These are phyloP conservation scores for Plecotus auritus DNA, from an alignment of 2,113 vertebrate species.

Conservation along the genomic window DNA sequence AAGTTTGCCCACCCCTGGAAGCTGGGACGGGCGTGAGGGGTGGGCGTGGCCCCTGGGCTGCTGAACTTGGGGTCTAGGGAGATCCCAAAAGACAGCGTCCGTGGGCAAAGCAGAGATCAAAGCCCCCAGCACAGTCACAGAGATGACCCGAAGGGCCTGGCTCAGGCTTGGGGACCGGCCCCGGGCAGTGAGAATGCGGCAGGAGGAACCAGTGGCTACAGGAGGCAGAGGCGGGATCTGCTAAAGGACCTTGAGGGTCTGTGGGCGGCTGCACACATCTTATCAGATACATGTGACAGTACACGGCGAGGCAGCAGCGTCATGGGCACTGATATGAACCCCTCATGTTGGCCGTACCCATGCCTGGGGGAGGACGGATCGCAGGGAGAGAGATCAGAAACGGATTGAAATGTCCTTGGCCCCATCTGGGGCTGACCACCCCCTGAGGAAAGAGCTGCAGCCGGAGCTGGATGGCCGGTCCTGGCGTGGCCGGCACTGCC, in stretches of 20 bases:
- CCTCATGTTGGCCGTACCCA: no score
- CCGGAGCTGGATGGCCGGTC: rapidly evolving
- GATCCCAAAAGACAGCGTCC: background rate
- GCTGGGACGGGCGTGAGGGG: rapidly evolving
- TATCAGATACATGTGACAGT: rapidly evolving
- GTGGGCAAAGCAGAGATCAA: background rate
- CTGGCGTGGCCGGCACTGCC: rapidly evolving
- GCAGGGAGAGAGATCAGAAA: background rate
- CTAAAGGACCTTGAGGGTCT: no score
- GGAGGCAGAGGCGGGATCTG: background rate
- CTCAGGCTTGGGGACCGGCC: background rate
- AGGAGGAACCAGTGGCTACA: rapidly evolving
- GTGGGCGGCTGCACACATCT: rapidly evolving
- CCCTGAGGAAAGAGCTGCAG: background rate
- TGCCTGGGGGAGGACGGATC: rapidly evolving
- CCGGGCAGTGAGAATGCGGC: background rate
- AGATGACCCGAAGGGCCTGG: background rate
- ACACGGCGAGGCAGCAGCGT: rapidly evolving
- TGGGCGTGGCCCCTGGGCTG: no score
- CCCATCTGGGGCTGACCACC: rapidly evolving
- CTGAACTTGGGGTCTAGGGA: background rate
- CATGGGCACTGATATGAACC: rapidly evolving
- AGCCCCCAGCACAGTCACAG: rapidly evolving
- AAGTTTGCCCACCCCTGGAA: no score
- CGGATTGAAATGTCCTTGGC: no score